Evolutionary conservation across 1,140 invertebrate species (phyloP).

Genomic region (Diorhabda sublineata): DNA sequence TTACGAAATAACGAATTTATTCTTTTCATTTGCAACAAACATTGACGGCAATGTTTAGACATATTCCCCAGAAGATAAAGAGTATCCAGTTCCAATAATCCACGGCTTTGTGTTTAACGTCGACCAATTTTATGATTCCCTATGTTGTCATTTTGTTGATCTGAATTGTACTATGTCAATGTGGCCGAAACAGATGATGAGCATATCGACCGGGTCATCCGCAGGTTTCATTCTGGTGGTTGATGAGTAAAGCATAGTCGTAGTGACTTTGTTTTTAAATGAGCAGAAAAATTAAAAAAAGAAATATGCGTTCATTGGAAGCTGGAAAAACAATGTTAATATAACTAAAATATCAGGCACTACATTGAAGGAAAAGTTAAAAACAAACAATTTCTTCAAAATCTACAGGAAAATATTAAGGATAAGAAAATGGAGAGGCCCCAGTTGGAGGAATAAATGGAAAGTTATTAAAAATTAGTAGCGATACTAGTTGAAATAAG

Average conservation of each 20-base stretch:
- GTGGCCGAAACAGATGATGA: constrained; percentile 38
- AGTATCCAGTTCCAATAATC: background rate
- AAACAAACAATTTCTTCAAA: too few species aligned
- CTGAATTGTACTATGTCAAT: constrained; percentile 2
- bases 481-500: too few species aligned
- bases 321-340: too few species aligned
- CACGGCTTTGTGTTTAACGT: background rate
- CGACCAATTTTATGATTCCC: background rate
- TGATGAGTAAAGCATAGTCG: background rate
- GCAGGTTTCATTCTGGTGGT: background rate
- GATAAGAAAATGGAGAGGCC: too few species aligned
- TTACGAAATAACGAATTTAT: too few species aligned
- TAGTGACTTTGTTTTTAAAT: background rate
- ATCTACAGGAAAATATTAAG: too few species aligned
- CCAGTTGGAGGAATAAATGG: too few species aligned
- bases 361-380: too few species aligned
- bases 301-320: too few species aligned
- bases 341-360: too few species aligned
- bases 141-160: constrained; percentile 1
- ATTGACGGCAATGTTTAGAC: background rate
- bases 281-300: too few species aligned
- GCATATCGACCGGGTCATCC: constrained; percentile 34
- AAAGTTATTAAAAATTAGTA: too few species aligned
- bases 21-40: background rate
- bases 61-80: background rate